Evolutionary conservation across 2,888 invertebrate genomes (phyloP).

Genomic region (Drosophila meridionalis): DNA sequence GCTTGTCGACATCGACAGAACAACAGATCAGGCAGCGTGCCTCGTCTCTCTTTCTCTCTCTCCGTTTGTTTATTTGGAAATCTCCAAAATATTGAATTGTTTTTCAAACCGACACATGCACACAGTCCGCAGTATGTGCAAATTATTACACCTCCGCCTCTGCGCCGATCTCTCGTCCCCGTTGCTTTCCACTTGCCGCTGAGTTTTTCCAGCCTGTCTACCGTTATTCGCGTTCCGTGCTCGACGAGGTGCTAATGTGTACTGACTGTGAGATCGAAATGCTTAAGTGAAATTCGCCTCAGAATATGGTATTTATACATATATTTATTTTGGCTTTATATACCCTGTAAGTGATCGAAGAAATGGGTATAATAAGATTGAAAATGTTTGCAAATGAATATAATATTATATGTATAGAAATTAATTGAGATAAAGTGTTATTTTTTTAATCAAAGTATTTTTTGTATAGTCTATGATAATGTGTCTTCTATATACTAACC

Average conservation of each 20-base stretch:
- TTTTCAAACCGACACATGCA: slow-evolving; percentile 43
- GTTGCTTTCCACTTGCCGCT: slow-evolving; percentile 8
- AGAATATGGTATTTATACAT: neutral
- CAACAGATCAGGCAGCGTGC: slow-evolving; percentile 17
- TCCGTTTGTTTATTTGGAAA: slow-evolving; percentile 53
- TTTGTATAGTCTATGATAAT: too few relatives aligned
- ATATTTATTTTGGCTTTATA: neutral
- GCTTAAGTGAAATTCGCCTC: slow-evolving; percentile 7
- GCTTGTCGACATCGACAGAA: slow-evolving; percentile 11
- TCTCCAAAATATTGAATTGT: slow-evolving; percentile 63
- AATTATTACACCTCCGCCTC: slow-evolving; percentile 53
- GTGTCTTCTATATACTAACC: neutral
- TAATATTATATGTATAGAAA: neutral
- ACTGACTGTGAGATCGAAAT: slow-evolving; percentile 47
- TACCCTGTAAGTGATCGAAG: slow-evolving; percentile 7
- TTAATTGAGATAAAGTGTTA: neutral
- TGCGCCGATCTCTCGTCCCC: slow-evolving; percentile 8
- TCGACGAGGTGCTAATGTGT: slow-evolving; percentile 63
- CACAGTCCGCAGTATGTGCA: slow-evolving; percentile 34
- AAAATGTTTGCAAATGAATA: neutral
- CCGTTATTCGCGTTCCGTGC: slow-evolving; percentile 49
- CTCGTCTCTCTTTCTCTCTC: neutral
- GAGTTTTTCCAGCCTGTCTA: slow-evolving; percentile 17
- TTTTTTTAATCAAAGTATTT: neutral
- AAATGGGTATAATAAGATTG: neutral